Conservation (phyloP, 2,113 vertebrate species). For the Tursiops truncatus region DNA sequence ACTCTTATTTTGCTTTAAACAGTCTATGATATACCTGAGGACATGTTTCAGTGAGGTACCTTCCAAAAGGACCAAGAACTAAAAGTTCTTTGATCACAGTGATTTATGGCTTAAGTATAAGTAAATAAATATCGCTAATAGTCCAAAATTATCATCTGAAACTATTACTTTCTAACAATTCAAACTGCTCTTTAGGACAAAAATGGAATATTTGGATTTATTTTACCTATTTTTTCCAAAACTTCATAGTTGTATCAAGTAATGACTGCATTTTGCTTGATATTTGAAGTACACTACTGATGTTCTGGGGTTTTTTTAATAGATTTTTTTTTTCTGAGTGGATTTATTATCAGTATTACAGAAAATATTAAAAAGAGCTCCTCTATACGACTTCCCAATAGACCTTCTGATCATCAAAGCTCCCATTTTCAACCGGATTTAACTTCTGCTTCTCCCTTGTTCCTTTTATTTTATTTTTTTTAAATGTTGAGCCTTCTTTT, state of each 20-base stretch:
- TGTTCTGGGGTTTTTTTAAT: background rate
- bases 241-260: background rate
- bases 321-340: background rate
- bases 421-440: background rate
- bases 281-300: background rate
- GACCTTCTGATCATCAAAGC: background rate
- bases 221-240: background rate
- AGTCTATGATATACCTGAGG: background rate
- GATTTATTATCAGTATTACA: background rate
- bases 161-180: background rate
- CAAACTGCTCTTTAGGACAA: background rate
- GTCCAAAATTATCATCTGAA: background rate
- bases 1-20: background rate
- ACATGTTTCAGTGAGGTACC: background rate
- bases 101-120: background rate
- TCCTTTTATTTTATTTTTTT: background rate
- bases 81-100: background rate
- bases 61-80: background rate
- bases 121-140: background rate
- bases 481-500: too few species aligned
- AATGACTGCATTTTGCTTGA: background rate
- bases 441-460: background rate
- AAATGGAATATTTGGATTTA: background rate
- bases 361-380: background rate
- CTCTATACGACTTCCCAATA: background rate